Conservation (phyloP, 2,888 invertebrate species). For the Oscheius sp. region DNA sequence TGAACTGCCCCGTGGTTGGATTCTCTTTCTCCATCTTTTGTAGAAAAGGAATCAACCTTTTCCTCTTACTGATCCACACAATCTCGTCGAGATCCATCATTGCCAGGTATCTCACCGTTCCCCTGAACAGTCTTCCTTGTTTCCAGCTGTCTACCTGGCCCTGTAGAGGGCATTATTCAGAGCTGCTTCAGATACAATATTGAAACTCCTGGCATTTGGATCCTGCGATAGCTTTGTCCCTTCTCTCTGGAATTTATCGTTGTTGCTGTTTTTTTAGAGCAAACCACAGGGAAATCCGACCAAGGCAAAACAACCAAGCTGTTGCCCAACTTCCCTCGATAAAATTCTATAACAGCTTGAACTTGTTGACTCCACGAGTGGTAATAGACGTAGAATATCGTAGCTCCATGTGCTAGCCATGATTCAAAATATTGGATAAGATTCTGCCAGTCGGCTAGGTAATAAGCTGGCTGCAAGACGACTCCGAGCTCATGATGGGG, state of each 20-base stretch:
- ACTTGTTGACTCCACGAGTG: constrained; percentile 19
- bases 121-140: neutral
- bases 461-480: constrained; percentile 12
- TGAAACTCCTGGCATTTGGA: constrained; percentile 19
- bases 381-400: constrained; percentile 15
- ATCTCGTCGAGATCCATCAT: constrained; percentile 31
- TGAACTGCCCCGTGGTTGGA: constrained; percentile 13
- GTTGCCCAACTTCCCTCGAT: neutral
- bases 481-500: constrained; percentile 16
- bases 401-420: constrained; percentile 27
- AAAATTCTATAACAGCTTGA: constrained; percentile 1
- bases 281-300: constrained; percentile 1
- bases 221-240: neutral
- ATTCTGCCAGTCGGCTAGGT: constrained; percentile 28
- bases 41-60: neutral
- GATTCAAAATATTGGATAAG: constrained; percentile 25
- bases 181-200: constrained; percentile 3
- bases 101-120: constrained; percentile 14
- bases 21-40: neutral
- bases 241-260: neutral
- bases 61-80: neutral
- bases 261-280: neutral
- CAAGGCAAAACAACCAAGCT: constrained; percentile 1
- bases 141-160: neutral
- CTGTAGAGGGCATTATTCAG: constrained; percentile 21